Evolutionary conservation across 2,797 vertebrate genomes (phyloP).

Genomic region (Neosalanx taihuensis): DNA sequence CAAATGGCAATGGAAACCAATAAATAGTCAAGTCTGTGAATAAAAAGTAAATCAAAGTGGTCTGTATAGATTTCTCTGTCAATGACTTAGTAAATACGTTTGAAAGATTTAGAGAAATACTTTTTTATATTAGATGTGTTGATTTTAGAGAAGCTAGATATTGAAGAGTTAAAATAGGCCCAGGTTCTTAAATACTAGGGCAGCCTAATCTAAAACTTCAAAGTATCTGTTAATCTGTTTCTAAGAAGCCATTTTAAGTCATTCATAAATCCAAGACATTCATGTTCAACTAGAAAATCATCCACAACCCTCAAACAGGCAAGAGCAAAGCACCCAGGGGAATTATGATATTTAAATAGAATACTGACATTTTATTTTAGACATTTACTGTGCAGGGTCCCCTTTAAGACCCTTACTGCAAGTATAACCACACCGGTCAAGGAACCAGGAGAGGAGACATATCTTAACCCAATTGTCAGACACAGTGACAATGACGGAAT

Average conservation of each 20-base stretch:
- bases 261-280: neutral
- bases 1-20: too few relatives aligned
- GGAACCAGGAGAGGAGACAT: neutral
- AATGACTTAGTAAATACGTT: neutral
- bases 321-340: slow-evolving; percentile 1
- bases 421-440: slow-evolving; percentile 9
- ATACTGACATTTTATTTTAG: slow-evolving; percentile 31
- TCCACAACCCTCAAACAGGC: neutral
- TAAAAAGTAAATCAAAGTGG: too few relatives aligned
- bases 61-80: neutral
- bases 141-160: too few relatives aligned
- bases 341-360: slow-evolving; percentile 53
- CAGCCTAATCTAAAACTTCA: neutral
- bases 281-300: neutral
- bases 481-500: neutral
- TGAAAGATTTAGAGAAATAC: neutral
- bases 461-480: neutral
- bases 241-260: neutral
- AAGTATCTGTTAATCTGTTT: neutral
- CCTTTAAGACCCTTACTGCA: slow-evolving; percentile 6
- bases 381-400: slow-evolving; percentile 37
- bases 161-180: too few relatives aligned
- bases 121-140: too few relatives aligned
- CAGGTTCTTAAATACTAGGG: too few relatives aligned
- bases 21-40: too few relatives aligned